These are phyloP conservation scores for Stichopus horrens DNA, from an alignment of 53 echinoderm and acorn worm genomes.

Conservation along the genomic window DNA sequence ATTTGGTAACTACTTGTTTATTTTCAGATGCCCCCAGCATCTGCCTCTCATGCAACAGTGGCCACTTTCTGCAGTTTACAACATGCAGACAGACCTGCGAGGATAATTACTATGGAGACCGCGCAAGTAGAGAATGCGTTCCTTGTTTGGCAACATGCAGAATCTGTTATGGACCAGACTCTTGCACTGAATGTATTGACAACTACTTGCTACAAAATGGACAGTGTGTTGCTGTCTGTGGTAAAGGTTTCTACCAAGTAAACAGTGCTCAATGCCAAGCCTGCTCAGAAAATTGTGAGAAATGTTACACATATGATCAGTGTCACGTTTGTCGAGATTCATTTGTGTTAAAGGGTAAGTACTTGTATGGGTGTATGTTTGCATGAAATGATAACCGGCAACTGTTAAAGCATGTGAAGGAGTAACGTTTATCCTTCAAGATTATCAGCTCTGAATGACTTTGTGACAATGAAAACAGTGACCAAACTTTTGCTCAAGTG, in stretches of 20 bases:
- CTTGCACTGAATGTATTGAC: slow-evolving; percentile 45
- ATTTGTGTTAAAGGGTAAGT: slow-evolving; percentile 4
- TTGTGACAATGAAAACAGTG: no score
- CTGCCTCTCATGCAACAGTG: neutral
- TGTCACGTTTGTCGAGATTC: neutral
- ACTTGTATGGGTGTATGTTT: neutral
- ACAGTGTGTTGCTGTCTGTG: slow-evolving; percentile 56
- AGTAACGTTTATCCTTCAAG: no score
- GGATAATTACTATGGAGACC: slow-evolving; percentile 17
- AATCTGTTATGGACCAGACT: slow-evolving; percentile 43
- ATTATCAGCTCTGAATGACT: no score
- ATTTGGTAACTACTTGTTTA: neutral
- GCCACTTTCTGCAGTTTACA: neutral
- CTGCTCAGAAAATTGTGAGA: slow-evolving; percentile 36
- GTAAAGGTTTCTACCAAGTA: slow-evolving; percentile 39
- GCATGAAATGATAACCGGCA: no score
- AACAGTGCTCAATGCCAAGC: slow-evolving; percentile 15
- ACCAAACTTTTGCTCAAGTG: no score
- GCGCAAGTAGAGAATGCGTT: slow-evolving; percentile 40
- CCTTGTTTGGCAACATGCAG: slow-evolving; percentile 60
- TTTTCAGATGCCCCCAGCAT: neutral
- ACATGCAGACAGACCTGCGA: neutral
- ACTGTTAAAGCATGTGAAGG: no score
- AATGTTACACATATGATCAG: slow-evolving; percentile 32
- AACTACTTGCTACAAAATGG: slow-evolving; percentile 35